phyloP scores from a whole-genome alignment of 2,888 invertebrate species.

The Steromphala cineraria region DNA sequence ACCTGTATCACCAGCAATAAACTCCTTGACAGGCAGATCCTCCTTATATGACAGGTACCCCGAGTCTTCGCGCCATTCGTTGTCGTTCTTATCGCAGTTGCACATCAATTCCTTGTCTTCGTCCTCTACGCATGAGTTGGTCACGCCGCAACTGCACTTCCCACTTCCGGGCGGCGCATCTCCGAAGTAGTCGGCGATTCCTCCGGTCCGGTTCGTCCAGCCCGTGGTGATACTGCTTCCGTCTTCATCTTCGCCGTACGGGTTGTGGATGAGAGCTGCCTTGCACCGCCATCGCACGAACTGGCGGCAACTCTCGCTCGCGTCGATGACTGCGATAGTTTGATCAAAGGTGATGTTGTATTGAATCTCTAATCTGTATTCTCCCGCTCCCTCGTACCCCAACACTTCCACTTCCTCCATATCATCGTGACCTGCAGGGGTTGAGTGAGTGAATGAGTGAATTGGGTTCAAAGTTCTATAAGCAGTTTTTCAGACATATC shows the following conservation, averaged over 20 bases:
- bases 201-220: constrained; percentile 59
- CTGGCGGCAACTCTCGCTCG: constrained; percentile 64
- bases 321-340: constrained; percentile 60
- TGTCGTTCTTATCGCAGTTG: constrained; percentile 71
- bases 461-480: no score
- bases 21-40: constrained; percentile 66
- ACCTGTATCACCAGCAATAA: constrained; percentile 72
- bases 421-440: constrained; percentile 57
- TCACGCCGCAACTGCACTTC: constrained; percentile 68
- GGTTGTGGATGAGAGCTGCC: constrained; percentile 66
- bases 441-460: no score
- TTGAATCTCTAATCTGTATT: constrained; percentile 47
- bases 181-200: constrained; percentile 61
- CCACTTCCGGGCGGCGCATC: constrained; percentile 61
- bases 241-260: constrained; percentile 45
- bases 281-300: constrained; percentile 69
- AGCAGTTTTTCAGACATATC: no score
- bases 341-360: constrained; percentile 52
- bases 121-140: constrained; percentile 47
- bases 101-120: constrained; percentile 45
- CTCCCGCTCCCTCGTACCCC: constrained; percentile 67
- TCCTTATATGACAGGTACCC: constrained; percentile 63
- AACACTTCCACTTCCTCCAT: constrained; percentile 52
- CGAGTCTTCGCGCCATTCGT: constrained; percentile 61
- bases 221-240: constrained; percentile 51